Base-by-base conservation (phyloP, 2,113 vertebrate genomes). In the Ammospiza caudacuta region DNA sequence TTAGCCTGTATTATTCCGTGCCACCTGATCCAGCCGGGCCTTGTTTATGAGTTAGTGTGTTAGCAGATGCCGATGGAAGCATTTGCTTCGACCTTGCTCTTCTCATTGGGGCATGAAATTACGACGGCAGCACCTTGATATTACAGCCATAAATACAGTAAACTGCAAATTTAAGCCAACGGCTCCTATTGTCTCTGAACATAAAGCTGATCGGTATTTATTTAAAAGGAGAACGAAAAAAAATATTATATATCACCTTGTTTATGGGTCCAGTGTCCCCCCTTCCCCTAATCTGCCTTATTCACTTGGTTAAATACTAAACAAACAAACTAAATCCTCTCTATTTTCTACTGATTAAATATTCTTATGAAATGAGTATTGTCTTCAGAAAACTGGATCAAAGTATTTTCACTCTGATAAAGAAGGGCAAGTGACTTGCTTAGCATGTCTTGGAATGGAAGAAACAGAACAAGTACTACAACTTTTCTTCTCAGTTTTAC, bases 91-190 rank as follows among this genome's bases (percentile, higher is more conserved):
- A 99, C 99, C 99, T 99, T 99, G 99, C 99, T 99, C 99, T 99
- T 99, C 99, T 99, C 99, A 99, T 99, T 99, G 99, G 99, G 99
- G 99, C 99, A 99, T 99, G 99, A 99, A 99, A 99, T 99, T 99
- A 99, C 99, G 99, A 99, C 99, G 99, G 99, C 99, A 99, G 99
- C 99, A 99, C 99, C 99, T 99, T 98, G 99, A 99, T 99, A 99
- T 99, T 99, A 99, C 99, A 99, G 99, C 99, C 99, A 99, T 99
- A 99, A 99, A 99, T 99, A 99, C 99, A 99, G 99, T 99, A 99
- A 99, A 99, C 99, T 99, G 99, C 99, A 99, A 99, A 99, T 99
- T 99, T 99, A 99, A 99, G 99, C 99, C 98, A 98, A 99, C 99
- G 98, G 99, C 99, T 99, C 99, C 99, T 99, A 99, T 99, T 99